Percentiles rank a stretch among this genome's conserved stretches.
phyloP scores from a whole-genome alignment of 2,113 vertebrate genomes.

The Galbula dea region DNA sequence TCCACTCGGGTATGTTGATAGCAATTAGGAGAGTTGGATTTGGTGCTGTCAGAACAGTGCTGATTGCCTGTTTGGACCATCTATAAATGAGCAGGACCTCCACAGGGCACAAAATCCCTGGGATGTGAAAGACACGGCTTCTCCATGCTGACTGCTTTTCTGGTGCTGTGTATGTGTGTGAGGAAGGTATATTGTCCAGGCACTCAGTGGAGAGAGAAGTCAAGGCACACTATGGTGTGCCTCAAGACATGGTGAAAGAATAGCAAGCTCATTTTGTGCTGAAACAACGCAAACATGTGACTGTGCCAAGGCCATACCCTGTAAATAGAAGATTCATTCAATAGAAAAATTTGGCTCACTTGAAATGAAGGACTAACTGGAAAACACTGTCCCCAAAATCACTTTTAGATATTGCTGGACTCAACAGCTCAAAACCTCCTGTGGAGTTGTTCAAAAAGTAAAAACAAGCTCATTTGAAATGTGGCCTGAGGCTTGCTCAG shows the following conservation, averaged over 20 bases:
- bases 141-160: background rate
- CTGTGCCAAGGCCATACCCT: background rate
- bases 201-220: background rate
- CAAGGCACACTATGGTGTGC: background rate
- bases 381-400: background rate
- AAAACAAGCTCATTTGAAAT: background rate
- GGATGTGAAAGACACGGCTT: background rate
- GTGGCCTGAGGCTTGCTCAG: background rate
- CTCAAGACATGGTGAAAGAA: background rate
- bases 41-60: background rate
- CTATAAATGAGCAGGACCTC: background rate
- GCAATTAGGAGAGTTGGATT: background rate
- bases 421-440: background rate
- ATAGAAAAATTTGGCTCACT: background rate
- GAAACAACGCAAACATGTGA: background rate
- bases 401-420: background rate
- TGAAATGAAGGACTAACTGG: background rate
- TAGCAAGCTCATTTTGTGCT: background rate
- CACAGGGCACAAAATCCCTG: background rate
- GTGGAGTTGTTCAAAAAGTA: background rate
- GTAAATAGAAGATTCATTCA: background rate
- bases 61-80: background rate
- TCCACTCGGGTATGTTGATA: background rate
- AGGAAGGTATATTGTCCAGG: background rate
- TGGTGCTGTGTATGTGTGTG: rapidly evolving